Evolutionary conservation across 2,113 vertebrate genomes (phyloP).

Genomic region (Epinephelus lanceolatus): DNA sequence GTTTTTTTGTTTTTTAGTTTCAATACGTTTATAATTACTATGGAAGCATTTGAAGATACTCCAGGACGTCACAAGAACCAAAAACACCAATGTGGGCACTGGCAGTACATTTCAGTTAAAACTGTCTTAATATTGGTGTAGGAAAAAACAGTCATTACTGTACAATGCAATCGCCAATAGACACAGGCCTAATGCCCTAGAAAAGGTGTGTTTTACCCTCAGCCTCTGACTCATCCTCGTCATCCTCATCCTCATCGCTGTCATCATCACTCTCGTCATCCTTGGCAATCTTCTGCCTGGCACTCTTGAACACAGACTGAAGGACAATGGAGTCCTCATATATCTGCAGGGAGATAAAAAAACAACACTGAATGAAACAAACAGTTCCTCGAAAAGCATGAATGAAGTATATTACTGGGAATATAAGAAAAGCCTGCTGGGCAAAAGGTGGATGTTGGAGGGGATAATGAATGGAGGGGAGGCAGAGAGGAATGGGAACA

Average conservation of each 20-base stretch:
- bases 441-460: too few relatives aligned
- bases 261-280: slow-evolving; percentile 96
- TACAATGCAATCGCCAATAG: too few relatives aligned
- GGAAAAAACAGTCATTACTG: too few relatives aligned
- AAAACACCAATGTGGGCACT: too few relatives aligned
- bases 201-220: slow-evolving; percentile 85
- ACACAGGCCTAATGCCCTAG: too few relatives aligned
- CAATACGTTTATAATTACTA: too few relatives aligned
- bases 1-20: too few relatives aligned
- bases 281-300: slow-evolving; percentile 96
- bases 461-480: neutral
- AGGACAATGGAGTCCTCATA: slow-evolving; percentile 99
- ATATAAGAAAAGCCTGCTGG: neutral
- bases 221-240: slow-evolving; percentile 89
- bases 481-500: neutral
- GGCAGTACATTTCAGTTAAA: too few relatives aligned
- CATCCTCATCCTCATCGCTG: slow-evolving; percentile 90
- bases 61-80: too few relatives aligned
- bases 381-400: neutral
- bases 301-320: slow-evolving; percentile 98
- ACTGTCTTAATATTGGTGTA: too few relatives aligned
- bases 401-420: neutral
- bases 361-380: neutral
- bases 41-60: too few relatives aligned
- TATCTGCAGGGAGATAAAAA: slow-evolving; percentile 83